phyloP scores from a whole-genome alignment of 2,113 vertebrate species.

The Xenotilapia leptura region DNA sequence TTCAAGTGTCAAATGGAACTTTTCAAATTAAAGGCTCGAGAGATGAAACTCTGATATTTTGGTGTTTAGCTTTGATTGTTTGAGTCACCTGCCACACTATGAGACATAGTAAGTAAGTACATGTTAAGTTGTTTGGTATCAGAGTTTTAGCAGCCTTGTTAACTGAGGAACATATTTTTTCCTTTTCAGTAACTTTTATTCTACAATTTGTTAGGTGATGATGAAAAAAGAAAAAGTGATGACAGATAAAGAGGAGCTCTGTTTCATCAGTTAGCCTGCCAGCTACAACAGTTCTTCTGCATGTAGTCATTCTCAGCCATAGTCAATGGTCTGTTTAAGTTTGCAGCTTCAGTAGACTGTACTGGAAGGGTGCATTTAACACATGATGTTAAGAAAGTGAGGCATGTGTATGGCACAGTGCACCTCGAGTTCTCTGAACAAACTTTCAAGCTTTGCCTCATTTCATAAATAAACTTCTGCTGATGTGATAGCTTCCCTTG shows the following conservation, averaged over 20 bases:
- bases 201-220: not conserved
- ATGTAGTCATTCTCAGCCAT: not conserved
- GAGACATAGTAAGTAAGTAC: not conserved
- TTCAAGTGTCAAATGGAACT: not conserved
- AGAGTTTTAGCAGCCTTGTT: not conserved
- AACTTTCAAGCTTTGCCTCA: not conserved
- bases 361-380: not conserved
- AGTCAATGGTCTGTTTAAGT: not conserved
- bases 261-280: not conserved
- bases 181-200: not conserved
- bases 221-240: not conserved
- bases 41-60: not conserved
- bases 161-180: not conserved
- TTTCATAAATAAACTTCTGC: not conserved
- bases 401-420: not conserved
- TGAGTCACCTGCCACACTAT: not conserved
- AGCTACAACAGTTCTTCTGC: not conserved
- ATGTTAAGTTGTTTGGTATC: not conserved
- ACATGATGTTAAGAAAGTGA: not conserved
- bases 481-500: not conserved
- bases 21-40: not conserved
- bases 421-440: not conserved
- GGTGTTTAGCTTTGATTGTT: not conserved
- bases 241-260: not conserved
- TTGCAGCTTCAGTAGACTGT: not conserved